Evolutionary conservation across 2,113 vertebrate species (phyloP).

Genomic region (Ictalurus punctatus): DNA sequence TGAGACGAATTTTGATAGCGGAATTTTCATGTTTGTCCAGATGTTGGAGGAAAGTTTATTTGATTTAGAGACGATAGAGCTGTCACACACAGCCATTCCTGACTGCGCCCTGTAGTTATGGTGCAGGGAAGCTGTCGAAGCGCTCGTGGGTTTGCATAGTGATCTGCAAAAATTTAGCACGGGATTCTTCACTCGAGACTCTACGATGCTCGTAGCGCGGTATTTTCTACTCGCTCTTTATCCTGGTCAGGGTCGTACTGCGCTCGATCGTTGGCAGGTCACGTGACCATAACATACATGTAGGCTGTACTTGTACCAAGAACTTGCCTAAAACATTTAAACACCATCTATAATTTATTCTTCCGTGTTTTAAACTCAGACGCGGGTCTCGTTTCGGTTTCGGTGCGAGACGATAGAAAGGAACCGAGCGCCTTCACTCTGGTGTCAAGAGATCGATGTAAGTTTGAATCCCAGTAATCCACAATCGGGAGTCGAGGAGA

Average conservation of each 20-base stretch:
- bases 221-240: not conserved
- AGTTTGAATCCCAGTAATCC: not conserved
- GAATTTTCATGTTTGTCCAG: conserved; percentile 55
- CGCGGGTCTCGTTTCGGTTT: not conserved
- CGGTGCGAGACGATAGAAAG: not conserved
- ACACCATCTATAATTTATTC: not conserved
- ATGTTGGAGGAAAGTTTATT: conserved; percentile 50
- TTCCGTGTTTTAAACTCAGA: not conserved
- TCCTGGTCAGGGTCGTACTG: not conserved
- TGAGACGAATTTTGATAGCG: conserved; percentile 47
- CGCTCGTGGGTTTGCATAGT: conserved; percentile 27
- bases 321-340: not conserved
- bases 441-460: too few species aligned
- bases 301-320: not conserved
- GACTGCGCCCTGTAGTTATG: conserved; percentile 26
- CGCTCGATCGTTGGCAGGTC: not conserved
- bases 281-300: not conserved
- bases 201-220: not conserved
- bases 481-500: not conserved
- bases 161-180: conserved; percentile 21
- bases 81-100: conserved; percentile 31
- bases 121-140: not conserved
- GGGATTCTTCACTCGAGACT: not conserved
- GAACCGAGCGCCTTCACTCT: not conserved
- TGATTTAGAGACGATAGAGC: conserved; percentile 50